Conservation (phyloP, 2,888 invertebrate species). For the Cheilosia pagana region DNA sequence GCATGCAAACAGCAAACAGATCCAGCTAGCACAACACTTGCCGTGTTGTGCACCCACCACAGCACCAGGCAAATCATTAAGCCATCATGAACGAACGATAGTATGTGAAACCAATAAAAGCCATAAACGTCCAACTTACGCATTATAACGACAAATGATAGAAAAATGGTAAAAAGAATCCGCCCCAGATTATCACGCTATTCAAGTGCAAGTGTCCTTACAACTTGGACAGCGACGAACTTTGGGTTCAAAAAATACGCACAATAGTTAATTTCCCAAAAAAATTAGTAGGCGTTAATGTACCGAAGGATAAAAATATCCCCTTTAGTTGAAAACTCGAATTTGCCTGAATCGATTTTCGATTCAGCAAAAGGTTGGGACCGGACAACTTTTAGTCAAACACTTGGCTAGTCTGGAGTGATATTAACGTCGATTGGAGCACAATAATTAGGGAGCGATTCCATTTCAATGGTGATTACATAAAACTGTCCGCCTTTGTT, state of each 20-base stretch:
- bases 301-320: constrained; percentile 19
- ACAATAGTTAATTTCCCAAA: too few species aligned
- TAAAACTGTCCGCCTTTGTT: constrained; percentile 61
- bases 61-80: not conserved
- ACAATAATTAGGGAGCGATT: not conserved
- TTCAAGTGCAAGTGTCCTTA: constrained; percentile 31
- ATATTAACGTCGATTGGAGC: constrained; percentile 37
- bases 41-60: constrained; percentile 23
- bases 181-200: not conserved
- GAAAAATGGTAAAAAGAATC: not conserved
- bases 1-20: constrained; percentile 29
- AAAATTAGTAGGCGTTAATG: too few species aligned
- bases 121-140: constrained; percentile 9
- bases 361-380: constrained; percentile 17
- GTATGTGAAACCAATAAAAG: constrained; percentile 19
- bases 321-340: constrained; percentile 36
- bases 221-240: constrained; percentile 27
- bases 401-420: constrained; percentile 38
- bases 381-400: constrained; percentile 10
- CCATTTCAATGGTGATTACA: constrained; percentile 63
- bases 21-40: constrained; percentile 21
- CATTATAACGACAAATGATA: not conserved
- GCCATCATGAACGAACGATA: too few species aligned
- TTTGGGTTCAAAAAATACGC: too few species aligned
- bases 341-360: constrained; percentile 60